These are phyloP conservation scores for Microcebus tavaratra DNA, from an alignment of 2,113 vertebrate genomes.

Conservation along the genomic window DNA sequence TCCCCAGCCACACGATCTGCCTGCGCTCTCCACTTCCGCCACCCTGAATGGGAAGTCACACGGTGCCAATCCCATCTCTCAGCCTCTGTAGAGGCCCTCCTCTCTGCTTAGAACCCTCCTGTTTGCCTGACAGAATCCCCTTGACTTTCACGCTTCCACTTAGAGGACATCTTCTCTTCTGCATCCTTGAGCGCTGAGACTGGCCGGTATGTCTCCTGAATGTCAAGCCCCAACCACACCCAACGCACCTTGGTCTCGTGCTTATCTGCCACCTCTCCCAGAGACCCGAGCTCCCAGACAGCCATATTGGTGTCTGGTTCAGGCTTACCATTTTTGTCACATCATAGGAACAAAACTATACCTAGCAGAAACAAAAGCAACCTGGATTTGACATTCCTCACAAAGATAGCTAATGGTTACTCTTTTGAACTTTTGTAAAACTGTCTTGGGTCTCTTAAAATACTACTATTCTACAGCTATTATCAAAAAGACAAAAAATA, in stretches of 20 bases:
- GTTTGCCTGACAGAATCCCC: neutral
- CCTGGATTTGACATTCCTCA: neutral
- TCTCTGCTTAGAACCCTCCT: neutral
- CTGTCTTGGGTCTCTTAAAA: neutral
- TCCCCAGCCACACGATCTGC: accelerated
- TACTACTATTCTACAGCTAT: neutral
- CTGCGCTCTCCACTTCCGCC: accelerated
- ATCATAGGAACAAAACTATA: neutral
- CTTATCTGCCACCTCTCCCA: neutral
- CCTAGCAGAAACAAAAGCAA: neutral
- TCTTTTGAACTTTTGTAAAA: neutral
- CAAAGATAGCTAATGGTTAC: neutral
- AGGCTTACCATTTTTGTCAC: neutral
- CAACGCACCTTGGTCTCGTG: accelerated
- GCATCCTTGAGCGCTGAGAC: neutral
- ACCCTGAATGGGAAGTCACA: accelerated
- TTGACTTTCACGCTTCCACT: neutral
- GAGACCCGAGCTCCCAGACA: neutral
- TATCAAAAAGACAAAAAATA: neutral
- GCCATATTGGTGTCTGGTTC: neutral
- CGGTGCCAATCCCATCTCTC: neutral
- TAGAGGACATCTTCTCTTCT: neutral
- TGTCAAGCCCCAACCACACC: neutral
- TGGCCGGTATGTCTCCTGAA: neutral
- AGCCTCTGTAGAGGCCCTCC: neutral